A percentile compares a stretch with the other conserved stretches of the same genome.
Conservation (phyloP, 2,797 vertebrate genomes). For the Onychomys arenicola region DNA sequence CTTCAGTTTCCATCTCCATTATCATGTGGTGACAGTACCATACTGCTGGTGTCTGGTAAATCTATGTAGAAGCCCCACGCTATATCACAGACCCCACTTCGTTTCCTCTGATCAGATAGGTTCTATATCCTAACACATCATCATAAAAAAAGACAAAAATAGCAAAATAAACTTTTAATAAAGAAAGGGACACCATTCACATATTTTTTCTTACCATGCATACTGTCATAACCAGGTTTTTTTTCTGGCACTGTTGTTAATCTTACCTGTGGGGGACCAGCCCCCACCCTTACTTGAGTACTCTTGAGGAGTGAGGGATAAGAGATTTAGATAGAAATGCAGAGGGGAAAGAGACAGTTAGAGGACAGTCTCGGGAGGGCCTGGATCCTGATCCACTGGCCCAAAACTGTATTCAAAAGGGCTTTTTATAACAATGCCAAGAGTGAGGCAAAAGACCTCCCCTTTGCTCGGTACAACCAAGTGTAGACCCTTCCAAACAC, state of each 20-base stretch:
- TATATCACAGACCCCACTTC: accelerated
- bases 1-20: background rate
- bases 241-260: background rate
- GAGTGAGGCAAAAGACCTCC: no score
- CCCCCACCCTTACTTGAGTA: no score
- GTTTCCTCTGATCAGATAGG: background rate
- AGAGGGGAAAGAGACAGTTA: no score
- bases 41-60: background rate
- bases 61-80: background rate
- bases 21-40: background rate
- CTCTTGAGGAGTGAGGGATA: no score
- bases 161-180: background rate
- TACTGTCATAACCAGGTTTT: background rate
- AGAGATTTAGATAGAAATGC: no score
- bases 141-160: background rate
- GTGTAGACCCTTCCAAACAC: no score
- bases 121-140: background rate
- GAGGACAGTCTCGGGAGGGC: no score
- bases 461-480: no score
- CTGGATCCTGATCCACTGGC: no score
- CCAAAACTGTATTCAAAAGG: no score
- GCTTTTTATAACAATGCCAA: no score
- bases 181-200: background rate
- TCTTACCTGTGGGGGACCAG: background rate
- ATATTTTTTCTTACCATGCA: background rate